A percentile compares a stretch with the other conserved stretches of the same genome.
Conservation (phyloP, 2,113 vertebrate species). For the Irena cyanogastra region DNA sequence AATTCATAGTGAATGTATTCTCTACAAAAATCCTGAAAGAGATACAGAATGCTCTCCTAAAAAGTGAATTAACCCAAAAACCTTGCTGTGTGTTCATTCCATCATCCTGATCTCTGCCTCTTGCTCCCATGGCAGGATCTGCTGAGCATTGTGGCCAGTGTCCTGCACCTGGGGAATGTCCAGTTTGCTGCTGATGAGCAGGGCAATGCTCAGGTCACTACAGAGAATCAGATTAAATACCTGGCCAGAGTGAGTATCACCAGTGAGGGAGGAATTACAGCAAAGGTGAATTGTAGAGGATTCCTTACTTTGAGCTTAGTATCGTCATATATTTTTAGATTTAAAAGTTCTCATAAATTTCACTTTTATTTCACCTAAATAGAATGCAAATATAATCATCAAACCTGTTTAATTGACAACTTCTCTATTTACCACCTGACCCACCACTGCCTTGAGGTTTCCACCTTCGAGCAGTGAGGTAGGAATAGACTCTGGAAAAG, state of each 20-base stretch:
- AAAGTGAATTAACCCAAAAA: background rate
- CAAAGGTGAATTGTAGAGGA: background rate
- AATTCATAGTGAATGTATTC: background rate
- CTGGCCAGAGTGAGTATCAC: conserved; percentile 83
- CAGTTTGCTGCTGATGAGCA: conserved; percentile 89
- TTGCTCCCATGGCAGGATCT: conserved; percentile 77
- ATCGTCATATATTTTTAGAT: background rate
- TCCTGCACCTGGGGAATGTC: conserved; percentile 93
- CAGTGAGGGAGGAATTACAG: fast-evolving
- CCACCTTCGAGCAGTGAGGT: background rate
- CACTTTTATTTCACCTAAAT: background rate
- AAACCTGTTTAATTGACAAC: background rate
- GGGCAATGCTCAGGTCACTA: conserved; percentile 85
- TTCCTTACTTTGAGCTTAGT: background rate
- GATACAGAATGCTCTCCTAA: background rate
- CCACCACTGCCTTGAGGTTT: background rate
- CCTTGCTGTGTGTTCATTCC: background rate
- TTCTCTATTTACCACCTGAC: background rate
- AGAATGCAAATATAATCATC: background rate
- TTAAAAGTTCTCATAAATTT: background rate
- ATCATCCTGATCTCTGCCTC: background rate
- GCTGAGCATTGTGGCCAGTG: conserved; percentile 91
- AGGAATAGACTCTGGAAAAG: background rate
- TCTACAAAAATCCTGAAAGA: background rate
- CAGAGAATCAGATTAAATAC: conserved; percentile 94